Percentiles rank a stretch among this genome's conserved stretches.
Conservation (phyloP, 1,140 invertebrate genomes). For the Metopolophium dirhodum region DNA sequence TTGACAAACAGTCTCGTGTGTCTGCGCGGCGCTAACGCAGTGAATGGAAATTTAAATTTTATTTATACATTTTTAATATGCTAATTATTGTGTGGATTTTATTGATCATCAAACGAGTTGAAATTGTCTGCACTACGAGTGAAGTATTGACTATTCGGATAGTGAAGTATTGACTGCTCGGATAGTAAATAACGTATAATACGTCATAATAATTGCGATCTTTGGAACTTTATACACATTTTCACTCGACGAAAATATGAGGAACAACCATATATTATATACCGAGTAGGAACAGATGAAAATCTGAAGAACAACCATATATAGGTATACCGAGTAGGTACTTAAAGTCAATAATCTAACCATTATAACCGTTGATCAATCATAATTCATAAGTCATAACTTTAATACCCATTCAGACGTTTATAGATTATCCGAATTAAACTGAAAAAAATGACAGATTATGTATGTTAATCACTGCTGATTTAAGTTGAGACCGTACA, state of each 20-base stretch:
- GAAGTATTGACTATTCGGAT: neutral
- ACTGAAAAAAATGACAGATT: too few relatives aligned
- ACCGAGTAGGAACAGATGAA: neutral
- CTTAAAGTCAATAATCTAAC: neutral
- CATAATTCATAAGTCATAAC: neutral
- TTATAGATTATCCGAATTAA: neutral
- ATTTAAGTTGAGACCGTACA: too few relatives aligned
- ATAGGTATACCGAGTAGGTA: neutral
- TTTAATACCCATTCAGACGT: neutral
- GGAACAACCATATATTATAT: neutral
- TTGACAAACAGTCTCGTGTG: neutral
- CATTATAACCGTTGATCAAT: neutral
- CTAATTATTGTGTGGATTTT: slow-evolving; percentile 41
- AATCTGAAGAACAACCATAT: neutral
- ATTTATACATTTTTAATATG: slow-evolving; percentile 30
- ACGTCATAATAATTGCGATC: neutral
- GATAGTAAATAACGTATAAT: neutral
- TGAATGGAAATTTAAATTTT: neutral
- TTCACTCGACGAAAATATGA: neutral
- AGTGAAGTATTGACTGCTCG: neutral
- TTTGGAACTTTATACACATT: neutral
- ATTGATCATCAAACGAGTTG: neutral
- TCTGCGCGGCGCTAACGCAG: neutral
- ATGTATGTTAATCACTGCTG: too few relatives aligned
- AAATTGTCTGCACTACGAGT: neutral